phyloP scores from a whole-genome alignment of 1,140 invertebrate genomes.

The Panagrolaimus sp. region DNA sequence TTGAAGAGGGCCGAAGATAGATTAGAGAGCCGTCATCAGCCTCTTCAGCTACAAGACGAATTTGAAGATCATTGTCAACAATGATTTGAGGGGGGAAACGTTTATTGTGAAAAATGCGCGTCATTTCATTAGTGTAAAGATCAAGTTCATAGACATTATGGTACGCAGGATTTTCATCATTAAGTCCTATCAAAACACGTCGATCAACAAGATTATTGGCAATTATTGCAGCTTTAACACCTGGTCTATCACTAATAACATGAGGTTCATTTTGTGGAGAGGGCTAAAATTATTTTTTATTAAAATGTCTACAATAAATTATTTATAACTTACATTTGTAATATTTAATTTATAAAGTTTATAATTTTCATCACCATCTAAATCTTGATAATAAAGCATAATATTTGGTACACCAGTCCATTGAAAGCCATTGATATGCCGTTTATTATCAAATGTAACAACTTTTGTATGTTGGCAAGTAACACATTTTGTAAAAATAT shows the following conservation, averaged over 20 bases:
- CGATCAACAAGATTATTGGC: constrained; percentile 38
- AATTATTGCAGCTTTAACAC: constrained; percentile 42
- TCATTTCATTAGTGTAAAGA: constrained; percentile 41
- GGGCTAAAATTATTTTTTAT: constrained; percentile 26
- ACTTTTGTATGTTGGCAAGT: constrained; percentile 42
- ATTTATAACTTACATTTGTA: constrained; percentile 26
- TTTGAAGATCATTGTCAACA: constrained; percentile 53
- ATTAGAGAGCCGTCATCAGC: constrained; percentile 44
- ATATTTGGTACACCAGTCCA: constrained; percentile 46
- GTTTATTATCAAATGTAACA: constrained; percentile 43
- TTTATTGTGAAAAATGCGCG: constrained; percentile 42
- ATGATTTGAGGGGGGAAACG: constrained; percentile 42
- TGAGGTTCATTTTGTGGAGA: constrained; percentile 41
- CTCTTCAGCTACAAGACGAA: constrained; percentile 52
- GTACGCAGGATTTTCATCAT: constrained; percentile 43
- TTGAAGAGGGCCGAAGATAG: constrained; percentile 46
- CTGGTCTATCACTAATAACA: constrained; percentile 39
- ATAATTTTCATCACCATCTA: constrained; percentile 44
- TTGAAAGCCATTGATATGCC: constrained; percentile 41
- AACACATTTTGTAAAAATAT: constrained; percentile 39
- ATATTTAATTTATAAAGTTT: constrained; percentile 43
- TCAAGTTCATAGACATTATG: constrained; percentile 46
- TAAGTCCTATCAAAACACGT: constrained; percentile 36
- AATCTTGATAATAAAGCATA: constrained; percentile 38
- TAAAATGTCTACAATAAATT: no score